Evolutionary conservation across 2,888 invertebrate genomes (phyloP), one percentile per base, ranked within the genome.

Genomic region (Loripinus fragilis): DNA sequence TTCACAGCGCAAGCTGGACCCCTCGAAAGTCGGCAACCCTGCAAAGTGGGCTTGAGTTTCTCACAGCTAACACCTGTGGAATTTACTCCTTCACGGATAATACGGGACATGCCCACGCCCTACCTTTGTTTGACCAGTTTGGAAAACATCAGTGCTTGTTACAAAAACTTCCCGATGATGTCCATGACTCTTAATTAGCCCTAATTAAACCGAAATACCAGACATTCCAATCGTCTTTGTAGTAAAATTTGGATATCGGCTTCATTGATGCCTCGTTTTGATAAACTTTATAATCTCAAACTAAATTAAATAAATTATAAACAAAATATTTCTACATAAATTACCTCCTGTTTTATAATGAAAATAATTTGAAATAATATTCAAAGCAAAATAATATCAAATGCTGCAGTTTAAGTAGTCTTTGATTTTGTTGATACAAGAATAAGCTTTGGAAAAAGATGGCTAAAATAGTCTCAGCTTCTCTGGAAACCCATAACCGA

Each of bases 211-310:
- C 81, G 76, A 87, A 90, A 91, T 91, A 88, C 89, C 85, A 87
- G 28, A 88, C 89, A 91, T 91, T 91, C 91, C 89, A 85, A 77
- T 80, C 85, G 86, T 87, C 89, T 90, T 88, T 90, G 87, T 87
- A 85, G 85, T 45, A 79, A 72, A n/a, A 41, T 33, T 50, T 71
- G 70, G 66, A 17, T 33, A 69, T 78, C 50, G 71, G 76, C 74
- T 83, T 80, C 69, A 60, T 69, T 79, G 38, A 33, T 80, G 76
- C 80, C 83, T 83, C 83, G 83, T 68, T 83, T 65, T 76, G 71
- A 72, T 50, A 17, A 64, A 42, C 23, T 38, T 65, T 74, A 33
- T 74, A 78, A 48, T 78, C 78, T 74, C 71, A 35, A 74, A 74
- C 17, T 41, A 30, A 71, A 5, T 48, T 3, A 48, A 15, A 68